Evolutionary conservation across 2,797 vertebrate species (phyloP), one percentile per base, ranked within the genome.

Genomic region (Sebastes hubbsi): DNA sequence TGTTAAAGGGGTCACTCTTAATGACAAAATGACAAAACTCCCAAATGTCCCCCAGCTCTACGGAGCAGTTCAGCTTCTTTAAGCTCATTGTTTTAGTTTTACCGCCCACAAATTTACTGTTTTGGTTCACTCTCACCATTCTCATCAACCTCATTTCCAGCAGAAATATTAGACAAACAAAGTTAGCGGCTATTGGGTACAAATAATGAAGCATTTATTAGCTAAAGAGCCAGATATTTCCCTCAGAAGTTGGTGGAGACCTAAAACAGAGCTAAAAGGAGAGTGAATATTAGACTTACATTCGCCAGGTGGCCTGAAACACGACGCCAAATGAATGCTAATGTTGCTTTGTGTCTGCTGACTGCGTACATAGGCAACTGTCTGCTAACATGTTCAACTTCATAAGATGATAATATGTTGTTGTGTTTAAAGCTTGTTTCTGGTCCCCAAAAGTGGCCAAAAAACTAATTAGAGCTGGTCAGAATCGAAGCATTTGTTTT

Each of bases 251-350:
- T 32, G 63, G 63, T 34, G 36, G 14, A 58, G 52, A 56, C n/a
- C 46, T 6, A 77, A 54, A 77, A 54, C 58, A 54, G 64, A 62
- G 75, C 20, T 29, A 38, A 25, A 77, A 42, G 20, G 4, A 13
- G 11, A 46, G 24, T 27, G 6, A 29, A 56, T 34, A 49, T 42
- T 18, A 11, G 36, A 38, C 10, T 59, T 24, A 4, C 6, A 36
- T 55, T 55, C 8, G 8, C 32, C 5, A 61, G 24, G 12, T 60
- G 18, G 3, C 1, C 9, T 22, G 13, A 24, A 70, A 70, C 46
- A 42, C 0, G 1, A n/a, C 6, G 46, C 1, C 2, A 27, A 46
- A 49, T 60, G 4, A 32, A 58, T 56, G 4, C n/a, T 78, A 42
- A 46, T 42, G 49, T 55, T 55, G 13, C 5, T 78, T 24, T 30